A percentile compares a stretch with the other conserved stretches of the same genome.
Conservation (phyloP, 2,113 vertebrate genomes). For the Myanophis thanlyinensis region DNA sequence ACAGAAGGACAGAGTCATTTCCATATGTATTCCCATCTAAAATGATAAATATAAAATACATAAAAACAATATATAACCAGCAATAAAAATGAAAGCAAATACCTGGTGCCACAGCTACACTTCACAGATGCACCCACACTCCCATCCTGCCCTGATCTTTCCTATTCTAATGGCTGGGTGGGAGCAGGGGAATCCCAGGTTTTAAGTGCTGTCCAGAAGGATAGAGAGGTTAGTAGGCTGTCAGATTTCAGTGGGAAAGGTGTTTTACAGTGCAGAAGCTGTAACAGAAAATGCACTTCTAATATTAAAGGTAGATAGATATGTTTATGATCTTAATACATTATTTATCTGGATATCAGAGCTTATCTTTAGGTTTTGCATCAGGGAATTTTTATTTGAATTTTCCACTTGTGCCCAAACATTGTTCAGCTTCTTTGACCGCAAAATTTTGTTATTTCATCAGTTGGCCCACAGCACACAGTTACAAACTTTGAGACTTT, state of each 20-base stretch:
- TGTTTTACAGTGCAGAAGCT: neutral
- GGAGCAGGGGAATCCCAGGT: neutral
- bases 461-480: neutral
- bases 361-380: neutral
- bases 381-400: neutral
- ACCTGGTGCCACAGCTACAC: no score
- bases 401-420: neutral
- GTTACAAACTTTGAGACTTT: neutral
- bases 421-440: neutral
- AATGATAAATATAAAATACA: neutral
- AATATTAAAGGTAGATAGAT: neutral
- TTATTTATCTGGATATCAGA: neutral
- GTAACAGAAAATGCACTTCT: neutral
- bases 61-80: neutral
- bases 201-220: neutral
- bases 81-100: neutral
- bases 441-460: neutral
- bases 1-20: neutral
- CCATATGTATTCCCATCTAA: neutral
- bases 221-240: neutral
- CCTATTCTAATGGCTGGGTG: neutral
- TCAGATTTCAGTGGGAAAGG: neutral
- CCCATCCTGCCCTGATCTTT: neutral
- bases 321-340: neutral
- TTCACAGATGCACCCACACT: neutral